Evolutionary conservation across 2,797 vertebrate genomes (phyloP).

Genomic region (Hafferia zeledoni): DNA sequence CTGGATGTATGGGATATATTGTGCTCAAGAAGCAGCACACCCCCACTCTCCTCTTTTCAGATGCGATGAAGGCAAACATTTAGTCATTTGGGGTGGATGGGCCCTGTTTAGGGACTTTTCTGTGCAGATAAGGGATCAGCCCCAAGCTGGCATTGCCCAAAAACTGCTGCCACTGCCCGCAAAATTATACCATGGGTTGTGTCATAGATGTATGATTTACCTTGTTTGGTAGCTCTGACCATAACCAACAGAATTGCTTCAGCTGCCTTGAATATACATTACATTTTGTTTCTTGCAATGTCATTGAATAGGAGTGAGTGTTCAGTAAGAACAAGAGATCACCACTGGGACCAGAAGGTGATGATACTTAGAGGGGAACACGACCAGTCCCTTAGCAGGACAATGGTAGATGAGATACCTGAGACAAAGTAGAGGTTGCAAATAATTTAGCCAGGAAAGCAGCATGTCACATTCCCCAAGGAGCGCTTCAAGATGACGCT

Average conservation of each 20-base stretch:
- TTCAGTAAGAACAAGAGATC: neutral
- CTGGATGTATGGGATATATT: constrained; percentile 35
- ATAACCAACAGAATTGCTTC: neutral
- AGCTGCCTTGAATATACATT: neutral
- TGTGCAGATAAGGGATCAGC: rapidly evolving
- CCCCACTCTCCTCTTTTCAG: neutral
- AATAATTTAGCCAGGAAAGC: neutral
- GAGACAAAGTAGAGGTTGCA: neutral
- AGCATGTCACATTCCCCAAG: rapidly evolving
- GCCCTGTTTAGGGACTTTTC: neutral
- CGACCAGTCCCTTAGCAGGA: neutral
- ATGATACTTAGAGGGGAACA: neutral
- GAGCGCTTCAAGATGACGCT: rapidly evolving
- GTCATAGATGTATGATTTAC: neutral
- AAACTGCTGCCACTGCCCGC: neutral
- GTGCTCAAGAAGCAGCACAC: neutral
- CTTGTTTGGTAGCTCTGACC: rapidly evolving
- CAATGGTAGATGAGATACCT: neutral
- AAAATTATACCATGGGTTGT: neutral
- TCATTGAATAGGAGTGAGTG: neutral
- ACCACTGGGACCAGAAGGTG: neutral
- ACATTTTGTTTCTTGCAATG: neutral
- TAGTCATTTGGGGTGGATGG: neutral
- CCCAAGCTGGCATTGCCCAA: neutral
- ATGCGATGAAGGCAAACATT: neutral